Percentiles rank a stretch among this genome's conserved stretches.
Evolutionary conservation across 2,113 vertebrate genomes (phyloP).

Genomic region (Sturnira hondurensis): DNA sequence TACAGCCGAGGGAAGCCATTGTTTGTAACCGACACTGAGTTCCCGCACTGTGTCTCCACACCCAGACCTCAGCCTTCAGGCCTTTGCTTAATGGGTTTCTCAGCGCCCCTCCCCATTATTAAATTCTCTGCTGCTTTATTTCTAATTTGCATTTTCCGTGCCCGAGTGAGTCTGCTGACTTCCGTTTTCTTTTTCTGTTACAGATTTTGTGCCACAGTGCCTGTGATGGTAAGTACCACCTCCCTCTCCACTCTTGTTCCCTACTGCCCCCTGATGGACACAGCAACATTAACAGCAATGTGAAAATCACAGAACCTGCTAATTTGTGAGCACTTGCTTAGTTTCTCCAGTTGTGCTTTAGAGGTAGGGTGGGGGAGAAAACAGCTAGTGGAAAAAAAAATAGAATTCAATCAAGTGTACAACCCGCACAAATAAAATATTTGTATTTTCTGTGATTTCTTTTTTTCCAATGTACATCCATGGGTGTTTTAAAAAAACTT

Average conservation of each 20-base stretch:
- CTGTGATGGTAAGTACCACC: conserved; percentile 76
- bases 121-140: conserved; percentile 21
- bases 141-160: conserved; percentile 52
- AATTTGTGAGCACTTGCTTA: background rate
- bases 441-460: background rate
- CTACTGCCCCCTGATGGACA: conserved; percentile 4
- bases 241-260: background rate
- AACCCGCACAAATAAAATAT: background rate
- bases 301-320: background rate
- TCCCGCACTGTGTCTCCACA: background rate
- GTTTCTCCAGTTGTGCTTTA: background rate
- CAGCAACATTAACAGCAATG: background rate
- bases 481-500: background rate
- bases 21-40: background rate
- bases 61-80: background rate
- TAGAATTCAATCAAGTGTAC: background rate
- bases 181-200: conserved; percentile 68
- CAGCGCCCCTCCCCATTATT: background rate
- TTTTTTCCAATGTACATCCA: background rate
- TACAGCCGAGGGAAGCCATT: background rate
- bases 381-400: background rate
- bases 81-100: background rate
- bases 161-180: conserved; percentile 65
- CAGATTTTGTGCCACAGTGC: conserved; percentile 71
- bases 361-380: background rate